These are phyloP conservation scores for Empis livida DNA, from an alignment of 2,888 invertebrate species.

Conservation along the genomic window DNA sequence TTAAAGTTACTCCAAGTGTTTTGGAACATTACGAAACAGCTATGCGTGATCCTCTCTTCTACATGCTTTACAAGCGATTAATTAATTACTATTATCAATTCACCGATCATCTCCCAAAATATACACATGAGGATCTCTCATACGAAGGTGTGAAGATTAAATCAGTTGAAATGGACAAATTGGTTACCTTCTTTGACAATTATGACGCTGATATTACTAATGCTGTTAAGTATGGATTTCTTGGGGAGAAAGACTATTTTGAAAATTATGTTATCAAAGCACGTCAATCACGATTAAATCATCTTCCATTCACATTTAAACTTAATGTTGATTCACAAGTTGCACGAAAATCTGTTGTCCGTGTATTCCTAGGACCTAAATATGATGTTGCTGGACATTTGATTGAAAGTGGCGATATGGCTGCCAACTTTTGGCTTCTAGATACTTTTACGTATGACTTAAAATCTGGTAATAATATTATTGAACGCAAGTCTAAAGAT, in stretches of 20 bases:
- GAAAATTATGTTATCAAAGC: constrained; percentile 38
- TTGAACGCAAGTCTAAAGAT: constrained; percentile 54
- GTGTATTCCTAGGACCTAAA: constrained; percentile 57
- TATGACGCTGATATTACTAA: constrained; percentile 51
- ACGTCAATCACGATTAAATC: constrained; percentile 49
- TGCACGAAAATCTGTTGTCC: constrained; percentile 45
- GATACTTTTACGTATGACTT: constrained; percentile 49
- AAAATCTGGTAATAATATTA: constrained; percentile 48
- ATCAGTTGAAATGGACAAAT: constrained; percentile 44
- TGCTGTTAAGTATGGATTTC: constrained; percentile 31
- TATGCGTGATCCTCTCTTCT: constrained; percentile 61
- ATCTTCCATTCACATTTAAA: constrained; percentile 47
- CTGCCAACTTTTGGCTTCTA: constrained; percentile 50
- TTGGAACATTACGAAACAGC: constrained; percentile 51
- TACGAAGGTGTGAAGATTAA: constrained; percentile 50
- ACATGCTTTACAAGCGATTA: constrained; percentile 51
- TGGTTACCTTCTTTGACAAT: constrained; percentile 53
- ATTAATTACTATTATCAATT: constrained; percentile 43
- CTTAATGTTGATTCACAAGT: constrained; percentile 45
- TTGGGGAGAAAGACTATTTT: constrained; percentile 19
- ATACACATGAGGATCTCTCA: constrained; percentile 45
- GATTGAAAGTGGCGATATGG: constrained; percentile 44
- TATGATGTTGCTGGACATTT: constrained; percentile 43
- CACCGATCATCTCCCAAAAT: constrained; percentile 46
- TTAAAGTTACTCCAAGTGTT: constrained; percentile 39